Evolutionary conservation across 23 tunicate genomes (phyloP).

Genomic region (Corella eumyota): DNA sequence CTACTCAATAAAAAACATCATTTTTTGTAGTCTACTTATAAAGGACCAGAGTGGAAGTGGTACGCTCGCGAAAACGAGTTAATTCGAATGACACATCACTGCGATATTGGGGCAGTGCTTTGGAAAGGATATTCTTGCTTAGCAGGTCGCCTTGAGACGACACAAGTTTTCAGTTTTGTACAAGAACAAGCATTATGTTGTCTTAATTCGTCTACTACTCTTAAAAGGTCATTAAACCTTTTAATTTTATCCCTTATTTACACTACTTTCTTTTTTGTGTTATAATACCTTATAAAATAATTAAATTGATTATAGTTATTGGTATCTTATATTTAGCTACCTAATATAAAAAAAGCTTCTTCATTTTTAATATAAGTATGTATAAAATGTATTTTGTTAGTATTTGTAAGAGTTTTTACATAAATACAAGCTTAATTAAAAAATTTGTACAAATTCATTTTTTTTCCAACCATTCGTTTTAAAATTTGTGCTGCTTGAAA

Average conservation of each 20-base stretch:
- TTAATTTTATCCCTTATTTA: neutral
- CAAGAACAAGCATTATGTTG: slow-evolving; percentile 83
- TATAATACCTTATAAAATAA: neutral
- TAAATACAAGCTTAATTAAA: too few relatives aligned
- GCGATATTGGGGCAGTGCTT: slow-evolving; percentile 28
- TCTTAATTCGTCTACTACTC: slow-evolving; percentile 14
- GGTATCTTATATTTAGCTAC: too few relatives aligned
- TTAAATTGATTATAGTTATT: neutral
- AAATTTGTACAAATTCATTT: too few relatives aligned
- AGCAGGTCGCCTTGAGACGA: slow-evolving; percentile 25
- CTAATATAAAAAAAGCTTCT: too few relatives aligned
- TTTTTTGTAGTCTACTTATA: slow-evolving; percentile 64
- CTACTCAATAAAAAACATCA: neutral
- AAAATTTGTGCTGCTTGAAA: too few relatives aligned
- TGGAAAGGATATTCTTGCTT: slow-evolving; percentile 83
- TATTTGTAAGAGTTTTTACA: too few relatives aligned
- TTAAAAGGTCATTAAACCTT: neutral
- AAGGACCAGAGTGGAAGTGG: slow-evolving; percentile 83
- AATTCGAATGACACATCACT: slow-evolving; percentile 55
- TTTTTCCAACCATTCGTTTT: too few relatives aligned
- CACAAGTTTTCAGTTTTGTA: slow-evolving; percentile 14
- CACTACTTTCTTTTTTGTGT: neutral
- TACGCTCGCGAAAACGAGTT: slow-evolving; percentile 17
- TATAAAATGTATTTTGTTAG: too few relatives aligned
- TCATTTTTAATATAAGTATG: too few relatives aligned